phyloP scores from a whole-genome alignment of 1,140 invertebrate species.

The Littorina saxatilis region DNA sequence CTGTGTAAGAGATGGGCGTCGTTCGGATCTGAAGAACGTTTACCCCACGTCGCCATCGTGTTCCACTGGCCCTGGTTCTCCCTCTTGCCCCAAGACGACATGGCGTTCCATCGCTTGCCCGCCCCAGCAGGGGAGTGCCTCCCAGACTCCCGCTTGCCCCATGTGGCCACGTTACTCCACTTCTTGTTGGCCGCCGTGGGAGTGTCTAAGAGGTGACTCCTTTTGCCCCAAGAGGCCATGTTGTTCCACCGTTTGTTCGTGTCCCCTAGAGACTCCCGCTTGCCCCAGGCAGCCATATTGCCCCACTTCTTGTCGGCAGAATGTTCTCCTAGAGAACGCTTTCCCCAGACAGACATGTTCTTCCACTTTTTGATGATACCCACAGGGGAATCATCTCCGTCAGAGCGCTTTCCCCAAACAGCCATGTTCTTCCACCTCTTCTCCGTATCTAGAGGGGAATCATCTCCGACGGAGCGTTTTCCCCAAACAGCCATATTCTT shows the following conservation, averaged over 20 bases:
- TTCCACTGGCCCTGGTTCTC: conserved; percentile 11
- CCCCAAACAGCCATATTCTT: conserved; percentile 3
- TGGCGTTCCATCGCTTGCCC: conserved; percentile 7
- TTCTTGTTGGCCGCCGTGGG: background rate
- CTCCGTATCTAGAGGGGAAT: background rate
- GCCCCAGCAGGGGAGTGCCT: no score
- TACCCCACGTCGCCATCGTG: conserved; percentile 26
- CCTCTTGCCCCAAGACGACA: conserved; percentile 30
- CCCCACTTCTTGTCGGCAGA: conserved; percentile 9
- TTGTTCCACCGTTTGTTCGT: conserved; percentile 4
- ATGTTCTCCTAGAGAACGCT: conserved; percentile 5
- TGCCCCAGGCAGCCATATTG: background rate
- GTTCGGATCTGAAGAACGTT: background rate
- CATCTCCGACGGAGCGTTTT: conserved; percentile 3
- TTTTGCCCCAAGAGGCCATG: conserved; percentile 4
- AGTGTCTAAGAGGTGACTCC: background rate
- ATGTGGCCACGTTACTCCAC: conserved; percentile 29
- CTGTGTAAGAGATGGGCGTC: background rate
- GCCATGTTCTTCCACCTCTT: conserved; percentile 12
- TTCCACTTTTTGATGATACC: conserved; percentile 20
- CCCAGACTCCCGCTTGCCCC: conserved; percentile 19
- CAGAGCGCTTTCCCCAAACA: conserved; percentile 22
- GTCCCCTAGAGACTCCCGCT: background rate
- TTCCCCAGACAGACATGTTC: conserved; percentile 21
- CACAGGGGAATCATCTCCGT: background rate